phyloP scores from a whole-genome alignment of 2,888 invertebrate species.

The Ectemnius cavifrons region DNA sequence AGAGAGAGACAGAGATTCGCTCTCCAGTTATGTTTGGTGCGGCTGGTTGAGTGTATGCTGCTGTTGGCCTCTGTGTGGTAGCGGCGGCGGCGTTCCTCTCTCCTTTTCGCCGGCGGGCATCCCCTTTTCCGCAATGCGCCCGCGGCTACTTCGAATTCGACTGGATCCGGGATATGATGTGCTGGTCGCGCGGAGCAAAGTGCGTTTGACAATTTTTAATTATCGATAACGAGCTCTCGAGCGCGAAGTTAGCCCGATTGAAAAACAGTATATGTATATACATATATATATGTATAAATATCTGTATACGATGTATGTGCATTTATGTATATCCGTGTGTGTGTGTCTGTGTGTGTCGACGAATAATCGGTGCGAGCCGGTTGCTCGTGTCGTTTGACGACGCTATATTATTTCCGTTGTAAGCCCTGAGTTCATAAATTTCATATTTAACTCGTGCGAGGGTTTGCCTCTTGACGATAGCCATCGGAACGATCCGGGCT shows the following conservation, averaged over 20 bases:
- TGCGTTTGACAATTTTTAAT: constrained; percentile 76
- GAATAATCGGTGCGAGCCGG: constrained; percentile 50
- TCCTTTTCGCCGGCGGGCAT: constrained; percentile 22
- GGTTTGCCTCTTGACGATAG: constrained; percentile 29
- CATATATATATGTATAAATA: too few species aligned
- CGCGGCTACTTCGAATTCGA: constrained; percentile 64
- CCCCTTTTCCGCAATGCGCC: constrained; percentile 61
- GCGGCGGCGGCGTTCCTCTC: constrained; percentile 4
- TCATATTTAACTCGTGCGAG: constrained; percentile 23
- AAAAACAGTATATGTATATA: constrained; percentile 30
- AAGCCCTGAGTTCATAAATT: constrained; percentile 39
- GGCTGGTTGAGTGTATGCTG: not conserved
- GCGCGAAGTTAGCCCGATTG: constrained; percentile 50
- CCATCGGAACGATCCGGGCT: constrained; percentile 8
- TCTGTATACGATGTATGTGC: not conserved
- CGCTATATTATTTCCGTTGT: constrained; percentile 36
- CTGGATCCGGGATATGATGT: constrained; percentile 58
- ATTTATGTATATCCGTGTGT: too few species aligned
- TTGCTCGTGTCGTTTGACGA: constrained; percentile 17
- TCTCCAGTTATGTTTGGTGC: not conserved
- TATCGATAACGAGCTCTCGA: constrained; percentile 68
- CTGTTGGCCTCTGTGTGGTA: not conserved
- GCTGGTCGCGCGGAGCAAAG: constrained; percentile 62
- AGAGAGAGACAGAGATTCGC: not conserved
- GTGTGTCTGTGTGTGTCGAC: constrained; percentile 41